These are phyloP conservation scores for Psephotus haematonotus DNA, from an alignment of 2,113 vertebrate genomes.

Conservation along the genomic window DNA sequence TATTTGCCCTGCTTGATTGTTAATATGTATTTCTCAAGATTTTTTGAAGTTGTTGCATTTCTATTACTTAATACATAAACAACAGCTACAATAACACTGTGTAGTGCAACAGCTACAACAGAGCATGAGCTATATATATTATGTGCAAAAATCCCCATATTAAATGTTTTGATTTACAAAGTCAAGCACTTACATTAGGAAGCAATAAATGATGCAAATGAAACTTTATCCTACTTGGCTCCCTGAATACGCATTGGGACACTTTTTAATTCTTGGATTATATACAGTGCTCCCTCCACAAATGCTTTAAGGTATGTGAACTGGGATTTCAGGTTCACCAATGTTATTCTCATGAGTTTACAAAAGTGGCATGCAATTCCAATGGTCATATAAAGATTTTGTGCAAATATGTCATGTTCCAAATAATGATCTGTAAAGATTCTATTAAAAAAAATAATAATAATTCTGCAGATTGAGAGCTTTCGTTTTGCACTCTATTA, in stretches of 20 bases:
- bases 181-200: neutral
- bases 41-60: conserved; percentile 38
- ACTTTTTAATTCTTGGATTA: neutral
- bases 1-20: conserved; percentile 10
- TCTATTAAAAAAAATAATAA: neutral
- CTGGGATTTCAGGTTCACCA: neutral
- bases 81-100: conserved; percentile 7
- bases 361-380: neutral
- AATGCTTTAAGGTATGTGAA: neutral
- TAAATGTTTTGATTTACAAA: neutral
- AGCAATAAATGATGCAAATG: neutral
- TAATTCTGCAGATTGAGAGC: neutral
- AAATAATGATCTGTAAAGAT: neutral
- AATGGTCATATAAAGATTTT: neutral
- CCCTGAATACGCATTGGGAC: neutral
- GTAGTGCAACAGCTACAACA: neutral
- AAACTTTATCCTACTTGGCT: neutral
- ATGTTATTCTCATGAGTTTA: neutral
- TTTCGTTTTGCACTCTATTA: neutral
- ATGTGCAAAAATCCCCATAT: neutral
- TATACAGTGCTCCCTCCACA: neutral
- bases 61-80: conserved; percentile 29
- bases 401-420: neutral
- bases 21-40: conserved; percentile 14
- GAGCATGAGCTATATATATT: conserved; percentile 3